phyloP scores from a whole-genome alignment of 2,113 vertebrate genomes.

The Furnarius figulus region DNA sequence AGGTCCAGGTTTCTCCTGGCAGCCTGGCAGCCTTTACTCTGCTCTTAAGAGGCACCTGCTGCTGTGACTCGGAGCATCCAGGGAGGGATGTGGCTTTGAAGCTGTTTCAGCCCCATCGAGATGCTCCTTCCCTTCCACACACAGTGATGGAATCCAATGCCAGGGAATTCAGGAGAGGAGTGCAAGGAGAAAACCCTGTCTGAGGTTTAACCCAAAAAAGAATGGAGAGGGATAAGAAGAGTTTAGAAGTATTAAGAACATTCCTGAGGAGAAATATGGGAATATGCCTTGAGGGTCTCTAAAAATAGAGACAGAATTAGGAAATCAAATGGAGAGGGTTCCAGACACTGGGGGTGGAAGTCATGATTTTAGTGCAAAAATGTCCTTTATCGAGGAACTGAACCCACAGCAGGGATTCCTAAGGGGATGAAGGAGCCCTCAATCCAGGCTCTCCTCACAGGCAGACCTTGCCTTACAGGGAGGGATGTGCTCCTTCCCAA shows the following conservation, averaged over 20 bases:
- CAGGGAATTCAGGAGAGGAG: background rate
- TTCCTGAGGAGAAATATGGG: background rate
- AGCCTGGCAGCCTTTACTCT: background rate
- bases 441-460: background rate
- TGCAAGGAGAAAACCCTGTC: background rate
- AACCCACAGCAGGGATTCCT: background rate
- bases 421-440: background rate
- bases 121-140: background rate
- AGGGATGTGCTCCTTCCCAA: background rate
- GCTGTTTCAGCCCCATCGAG: rapidly evolving
- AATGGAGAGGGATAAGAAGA: background rate
- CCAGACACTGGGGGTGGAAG: background rate
- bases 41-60: background rate
- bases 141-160: rapidly evolving
- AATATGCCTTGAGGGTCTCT: background rate
- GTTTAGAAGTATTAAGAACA: background rate
- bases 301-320: background rate
- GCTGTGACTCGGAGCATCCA: rapidly evolving
- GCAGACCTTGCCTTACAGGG: background rate
- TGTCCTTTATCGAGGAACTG: rapidly evolving
- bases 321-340: background rate
- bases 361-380: background rate
- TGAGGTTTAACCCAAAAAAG: background rate
- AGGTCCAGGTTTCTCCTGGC: background rate
- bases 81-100: rapidly evolving